phyloP scores from a whole-genome alignment of 2,797 vertebrate genomes.

The Gallinago nigripennis region DNA sequence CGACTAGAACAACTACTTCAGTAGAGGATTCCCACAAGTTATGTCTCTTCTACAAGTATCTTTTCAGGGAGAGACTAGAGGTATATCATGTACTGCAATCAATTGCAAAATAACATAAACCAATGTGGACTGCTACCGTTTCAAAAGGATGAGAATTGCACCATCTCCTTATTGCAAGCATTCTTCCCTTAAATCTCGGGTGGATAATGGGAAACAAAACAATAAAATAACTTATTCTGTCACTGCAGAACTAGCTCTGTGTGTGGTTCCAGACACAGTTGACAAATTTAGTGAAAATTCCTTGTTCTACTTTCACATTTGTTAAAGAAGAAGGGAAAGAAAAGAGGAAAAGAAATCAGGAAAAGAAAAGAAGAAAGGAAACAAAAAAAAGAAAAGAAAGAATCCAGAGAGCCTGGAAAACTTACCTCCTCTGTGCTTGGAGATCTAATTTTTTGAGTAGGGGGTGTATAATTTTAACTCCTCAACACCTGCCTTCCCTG shows the following conservation, averaged over 20 bases:
- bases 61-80: neutral
- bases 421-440: neutral
- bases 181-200: neutral
- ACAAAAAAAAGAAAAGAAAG: neutral
- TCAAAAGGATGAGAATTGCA: neutral
- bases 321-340: neutral
- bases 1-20: neutral
- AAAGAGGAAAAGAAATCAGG: neutral
- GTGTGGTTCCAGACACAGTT: neutral
- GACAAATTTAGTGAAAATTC: neutral
- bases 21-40: neutral
- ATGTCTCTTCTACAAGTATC: neutral
- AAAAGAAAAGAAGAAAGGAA: neutral
- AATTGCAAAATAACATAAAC: neutral
- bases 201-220: neutral
- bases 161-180: neutral
- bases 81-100: neutral
- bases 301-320: neutral
- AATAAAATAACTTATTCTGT: neutral
- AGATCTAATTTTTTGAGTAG: neutral
- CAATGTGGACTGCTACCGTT: neutral
- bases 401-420: neutral
- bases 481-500: neutral
- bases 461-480: neutral
- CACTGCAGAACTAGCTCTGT: neutral